A percentile compares a stretch with the other conserved stretches of the same genome.
Conservation (phyloP, 2,113 vertebrate genomes). For the Bufo gargarizans region DNA sequence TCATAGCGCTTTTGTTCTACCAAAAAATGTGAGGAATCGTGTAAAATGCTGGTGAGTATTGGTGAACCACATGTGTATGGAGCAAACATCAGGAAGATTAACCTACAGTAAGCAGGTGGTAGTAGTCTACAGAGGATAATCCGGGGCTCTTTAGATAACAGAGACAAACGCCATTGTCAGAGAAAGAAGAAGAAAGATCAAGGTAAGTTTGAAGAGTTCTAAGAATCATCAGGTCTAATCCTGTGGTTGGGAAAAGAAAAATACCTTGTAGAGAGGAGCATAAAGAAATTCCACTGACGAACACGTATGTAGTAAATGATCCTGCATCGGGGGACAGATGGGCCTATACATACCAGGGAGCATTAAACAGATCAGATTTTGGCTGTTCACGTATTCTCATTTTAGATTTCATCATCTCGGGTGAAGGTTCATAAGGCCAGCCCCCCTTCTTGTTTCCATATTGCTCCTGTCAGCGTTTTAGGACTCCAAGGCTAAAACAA, state of each 20-base stretch:
- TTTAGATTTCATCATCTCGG: slow-evolving; percentile 42
- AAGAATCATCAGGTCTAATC: not conserved
- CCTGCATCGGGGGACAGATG: not conserved
- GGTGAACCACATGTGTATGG: not conserved
- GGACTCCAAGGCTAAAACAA: slow-evolving; percentile 56
- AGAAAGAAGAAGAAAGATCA: slow-evolving; percentile 32
- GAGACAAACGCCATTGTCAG: not conserved
- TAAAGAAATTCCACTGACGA: not conserved
- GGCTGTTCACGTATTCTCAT: not conserved
- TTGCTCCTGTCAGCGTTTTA: slow-evolving; percentile 40
- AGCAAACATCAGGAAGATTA: not conserved
- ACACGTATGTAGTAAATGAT: not conserved
- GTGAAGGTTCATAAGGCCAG: slow-evolving; percentile 30
- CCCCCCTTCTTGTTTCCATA: slow-evolving; percentile 2
- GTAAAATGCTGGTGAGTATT: not conserved
- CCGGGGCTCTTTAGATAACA: slow-evolving; percentile 19
- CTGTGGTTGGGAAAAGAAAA: not conserved
- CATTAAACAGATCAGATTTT: not conserved
- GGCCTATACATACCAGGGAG: not conserved
- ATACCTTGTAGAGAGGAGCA: not conserved
- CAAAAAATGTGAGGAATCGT: not conserved
- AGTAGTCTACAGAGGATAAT: not conserved
- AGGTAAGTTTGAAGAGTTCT: slow-evolving; percentile 24
- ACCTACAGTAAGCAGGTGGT: slow-evolving; percentile 10
- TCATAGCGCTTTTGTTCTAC: too few relatives aligned